Conservation (phyloP, 2,113 vertebrate species). For the Epinephelus lanceolatus region DNA sequence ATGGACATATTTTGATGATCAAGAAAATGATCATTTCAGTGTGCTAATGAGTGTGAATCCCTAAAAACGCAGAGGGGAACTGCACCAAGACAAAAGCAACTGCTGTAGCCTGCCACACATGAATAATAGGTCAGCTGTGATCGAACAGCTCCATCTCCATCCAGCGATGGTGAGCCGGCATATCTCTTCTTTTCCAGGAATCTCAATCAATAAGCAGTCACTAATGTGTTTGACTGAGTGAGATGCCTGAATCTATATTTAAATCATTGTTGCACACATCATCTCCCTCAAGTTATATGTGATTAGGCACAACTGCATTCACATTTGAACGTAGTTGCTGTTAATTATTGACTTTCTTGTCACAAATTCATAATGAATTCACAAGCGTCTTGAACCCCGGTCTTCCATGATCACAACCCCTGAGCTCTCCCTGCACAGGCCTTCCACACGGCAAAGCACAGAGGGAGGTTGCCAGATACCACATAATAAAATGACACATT, state of each 20-base stretch:
- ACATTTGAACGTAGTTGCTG: slow-evolving; percentile 40
- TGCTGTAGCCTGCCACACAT: slow-evolving; percentile 40
- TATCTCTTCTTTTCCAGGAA: slow-evolving; percentile 78
- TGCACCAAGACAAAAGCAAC: slow-evolving; percentile 18
- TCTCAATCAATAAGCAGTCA: slow-evolving; percentile 81
- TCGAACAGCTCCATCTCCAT: slow-evolving; percentile 70
- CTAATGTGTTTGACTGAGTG: slow-evolving; percentile 78
- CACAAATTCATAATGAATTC: not conserved
- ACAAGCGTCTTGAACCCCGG: slow-evolving; percentile 13
- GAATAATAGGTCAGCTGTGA: slow-evolving; percentile 81
- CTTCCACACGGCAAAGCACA: slow-evolving; percentile 26
- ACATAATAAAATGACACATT: slow-evolving; percentile 82
- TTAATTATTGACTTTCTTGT: slow-evolving; percentile 44
- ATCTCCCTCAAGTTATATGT: slow-evolving; percentile 76
- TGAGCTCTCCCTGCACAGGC: not conserved
- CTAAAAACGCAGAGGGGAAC: slow-evolving; percentile 3
- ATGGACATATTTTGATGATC: slow-evolving; percentile 4
- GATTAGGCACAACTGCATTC: slow-evolving; percentile 67
- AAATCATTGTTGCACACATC: slow-evolving; percentile 77
- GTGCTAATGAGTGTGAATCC: not conserved
- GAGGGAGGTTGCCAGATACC: slow-evolving; percentile 73
- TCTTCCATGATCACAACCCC: slow-evolving; percentile 34
- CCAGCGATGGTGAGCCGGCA: slow-evolving; percentile 64
- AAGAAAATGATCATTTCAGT: not conserved
- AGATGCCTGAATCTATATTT: slow-evolving; percentile 80